Evolutionary conservation across 1,140 invertebrate species (phyloP), one percentile per base, ranked within the genome.

Genomic region (Yoshiicerus persimilis): DNA sequence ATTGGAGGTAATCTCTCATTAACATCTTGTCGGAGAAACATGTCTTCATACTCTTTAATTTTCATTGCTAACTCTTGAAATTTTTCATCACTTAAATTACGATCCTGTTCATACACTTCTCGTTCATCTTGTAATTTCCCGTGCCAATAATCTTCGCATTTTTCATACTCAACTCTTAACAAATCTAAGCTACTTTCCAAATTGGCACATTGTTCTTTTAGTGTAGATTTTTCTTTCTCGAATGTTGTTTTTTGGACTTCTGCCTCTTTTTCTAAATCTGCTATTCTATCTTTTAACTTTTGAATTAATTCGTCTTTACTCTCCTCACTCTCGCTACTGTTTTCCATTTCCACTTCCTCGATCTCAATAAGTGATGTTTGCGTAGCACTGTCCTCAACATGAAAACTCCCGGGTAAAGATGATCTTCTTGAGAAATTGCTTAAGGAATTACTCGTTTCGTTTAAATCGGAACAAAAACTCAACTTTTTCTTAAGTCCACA

Each of bases 121-220:
- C 96, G 93, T 92, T 97, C 96, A 87, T 96, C 96, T 70, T 96
- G 94, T 38, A 97, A 92, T 92, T 90, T 90, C 11, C 62, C 77
- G n/a, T 95, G 93, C 38, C 96, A 97, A 92, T 97, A 97, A 91
- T 97, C 96, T 92, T 97, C 96, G 91, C 96, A 96, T 88, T 95
- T 94, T 90, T 97, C 96, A 91, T 96, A 97, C 90, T 97, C 96
- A 23, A 93, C 92, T 90, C 94, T 94, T 91, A 97, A 92, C 89
- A 95, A 93, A 91, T 97, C 96, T 34, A 97, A 91, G 91, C 95
- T 96, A 27, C 93, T 92, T 92, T 97, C 96, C 20, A 96, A 92
- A 36, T 96, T 95, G 30, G 93, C 93, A 91, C 94, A 95, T 88
- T 94, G 94, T 56, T 94, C 93, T 32, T 92, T 91, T 80, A 95